Evolutionary conservation across 2,888 invertebrate genomes (phyloP).

Genomic region (Homarus gammarus): DNA sequence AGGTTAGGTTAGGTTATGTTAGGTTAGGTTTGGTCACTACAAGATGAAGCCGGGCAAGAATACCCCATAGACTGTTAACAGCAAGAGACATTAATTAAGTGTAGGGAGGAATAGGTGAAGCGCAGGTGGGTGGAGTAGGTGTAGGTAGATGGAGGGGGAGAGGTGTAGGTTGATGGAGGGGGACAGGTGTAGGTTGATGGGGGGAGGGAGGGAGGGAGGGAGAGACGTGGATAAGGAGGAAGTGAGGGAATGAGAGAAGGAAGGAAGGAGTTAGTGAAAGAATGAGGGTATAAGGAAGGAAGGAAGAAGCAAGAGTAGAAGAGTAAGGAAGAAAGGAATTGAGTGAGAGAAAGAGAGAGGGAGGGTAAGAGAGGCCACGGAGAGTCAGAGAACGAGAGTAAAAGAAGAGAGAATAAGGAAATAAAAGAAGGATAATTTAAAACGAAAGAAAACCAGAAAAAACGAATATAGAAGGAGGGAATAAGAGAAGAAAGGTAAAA

Average conservation of each 20-base stretch:
- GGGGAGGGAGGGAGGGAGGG: background rate
- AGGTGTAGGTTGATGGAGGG: too few species aligned
- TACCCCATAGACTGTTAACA: too few species aligned
- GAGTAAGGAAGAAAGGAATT: background rate
- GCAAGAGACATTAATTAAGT: too few species aligned
- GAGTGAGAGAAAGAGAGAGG: background rate
- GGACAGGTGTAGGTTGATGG: background rate
- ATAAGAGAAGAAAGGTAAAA: too few species aligned
- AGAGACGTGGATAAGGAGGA: background rate
- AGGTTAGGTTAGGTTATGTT: too few species aligned
- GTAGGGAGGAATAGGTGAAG: too few species aligned
- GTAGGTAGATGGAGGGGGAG: background rate
- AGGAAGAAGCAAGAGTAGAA: background rate
- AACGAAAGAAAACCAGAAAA: too few species aligned
- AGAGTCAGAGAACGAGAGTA: background rate
- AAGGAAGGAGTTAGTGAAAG: background rate
- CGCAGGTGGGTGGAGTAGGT: too few species aligned
- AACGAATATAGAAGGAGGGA: too few species aligned
- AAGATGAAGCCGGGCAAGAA: too few species aligned
- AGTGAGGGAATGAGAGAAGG: background rate
- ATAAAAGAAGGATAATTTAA: background rate
- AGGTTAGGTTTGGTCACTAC: too few species aligned
- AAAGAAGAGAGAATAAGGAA: background rate
- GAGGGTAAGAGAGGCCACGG: too few species aligned
- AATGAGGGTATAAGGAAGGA: background rate